A percentile compares a stretch with the other conserved stretches of the same genome.
Evolutionary conservation across 2,888 invertebrate species (phyloP).

Genomic region (Homarus gammarus): DNA sequence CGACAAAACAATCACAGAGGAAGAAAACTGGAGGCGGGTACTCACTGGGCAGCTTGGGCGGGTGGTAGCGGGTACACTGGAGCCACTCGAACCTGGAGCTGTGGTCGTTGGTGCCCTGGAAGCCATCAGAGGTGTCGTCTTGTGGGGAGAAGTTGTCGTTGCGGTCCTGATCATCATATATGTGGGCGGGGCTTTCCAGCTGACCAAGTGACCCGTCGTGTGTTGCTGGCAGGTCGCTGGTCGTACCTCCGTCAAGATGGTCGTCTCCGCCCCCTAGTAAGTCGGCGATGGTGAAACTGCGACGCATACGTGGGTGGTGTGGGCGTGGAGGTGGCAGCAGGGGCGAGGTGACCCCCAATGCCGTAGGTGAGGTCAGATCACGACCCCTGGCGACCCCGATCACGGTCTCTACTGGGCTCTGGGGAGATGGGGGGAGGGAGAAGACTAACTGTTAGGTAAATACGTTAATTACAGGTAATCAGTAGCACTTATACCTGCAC

Average conservation of each 20-base stretch:
- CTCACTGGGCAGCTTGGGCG: slow-evolving; percentile 86
- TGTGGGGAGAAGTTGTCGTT: neutral
- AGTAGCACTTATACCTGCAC: too few relatives aligned
- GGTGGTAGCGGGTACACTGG: slow-evolving; percentile 86
- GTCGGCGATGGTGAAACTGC: slow-evolving; percentile 45
- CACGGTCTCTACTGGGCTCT: neutral
- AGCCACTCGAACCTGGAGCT: slow-evolving; percentile 81
- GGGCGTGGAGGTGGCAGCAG: slow-evolving; percentile 15
- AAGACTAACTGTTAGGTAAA: too few relatives aligned
- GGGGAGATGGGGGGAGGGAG: too few relatives aligned
- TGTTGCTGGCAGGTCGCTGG: neutral
- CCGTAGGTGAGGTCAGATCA: slow-evolving; percentile 38
- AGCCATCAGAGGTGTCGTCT: neutral
- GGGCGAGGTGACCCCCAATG: neutral
- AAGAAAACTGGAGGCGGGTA: slow-evolving; percentile 71
- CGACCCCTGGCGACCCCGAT: neutral
- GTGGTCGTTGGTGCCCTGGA: slow-evolving; percentile 9
- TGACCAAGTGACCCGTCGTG: neutral
- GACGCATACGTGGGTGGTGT: slow-evolving; percentile 24
- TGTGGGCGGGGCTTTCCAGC: neutral
- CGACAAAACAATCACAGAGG: too few relatives aligned
- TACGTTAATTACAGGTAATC: too few relatives aligned
- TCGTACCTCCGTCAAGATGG: neutral
- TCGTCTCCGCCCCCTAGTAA: slow-evolving; percentile 11
- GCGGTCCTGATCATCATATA: slow-evolving; percentile 28